Evolutionary conservation across 2,888 invertebrate genomes (phyloP), one percentile per base, ranked within the genome.

Genomic region (Cataglyphis altisquamis): DNA sequence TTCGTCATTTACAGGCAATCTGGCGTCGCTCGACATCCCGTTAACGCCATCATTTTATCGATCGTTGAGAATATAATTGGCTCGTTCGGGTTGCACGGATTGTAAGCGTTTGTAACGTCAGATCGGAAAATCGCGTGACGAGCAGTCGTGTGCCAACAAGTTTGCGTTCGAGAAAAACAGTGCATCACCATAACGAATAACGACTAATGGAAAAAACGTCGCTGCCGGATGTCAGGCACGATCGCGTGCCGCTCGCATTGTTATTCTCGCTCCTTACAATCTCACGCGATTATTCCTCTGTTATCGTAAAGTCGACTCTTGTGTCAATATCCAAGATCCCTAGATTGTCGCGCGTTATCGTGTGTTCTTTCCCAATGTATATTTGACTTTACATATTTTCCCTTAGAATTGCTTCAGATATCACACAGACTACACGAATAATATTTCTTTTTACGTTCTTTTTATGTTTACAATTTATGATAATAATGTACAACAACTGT

Each of bases 11-110:
- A 68, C 70, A 73, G 83, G 67, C 84, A 84, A 87, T 89, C 83
- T 52, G 81, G 29, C 39, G 41, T 64, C 64, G 77, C 21, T 75
- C 41, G 41, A n/a, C 62, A 36, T 63, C 21, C 45, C 25, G 55
- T 52, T 89, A 84, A 87, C 86, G 86, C 48, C 80, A 78, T 82
- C 86, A 84, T 84, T 89, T 83, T 86, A 66, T 83, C 84, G 83
- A 83, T 67, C 60, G 60, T 75, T 77, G 68, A 86, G 84, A 89
- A 84, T 89, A 86, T 89, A 89, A 90, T 90, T 86, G 90, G 48
- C 68, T 45, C 52, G 67, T 80, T 82, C 78, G 75, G 72, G 72
- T 62, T 62, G 83, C 63, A 77, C 66, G 80, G 72, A 52, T 84
- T 80, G 83, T 82, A 84, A 85, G 82, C 67, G 60, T 63, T 52